A percentile compares a stretch with the other conserved stretches of the same genome.
These are phyloP conservation scores for Pterobdella sp. DNA, from an alignment of 2,888 invertebrate species.

Conservation along the genomic window DNA sequence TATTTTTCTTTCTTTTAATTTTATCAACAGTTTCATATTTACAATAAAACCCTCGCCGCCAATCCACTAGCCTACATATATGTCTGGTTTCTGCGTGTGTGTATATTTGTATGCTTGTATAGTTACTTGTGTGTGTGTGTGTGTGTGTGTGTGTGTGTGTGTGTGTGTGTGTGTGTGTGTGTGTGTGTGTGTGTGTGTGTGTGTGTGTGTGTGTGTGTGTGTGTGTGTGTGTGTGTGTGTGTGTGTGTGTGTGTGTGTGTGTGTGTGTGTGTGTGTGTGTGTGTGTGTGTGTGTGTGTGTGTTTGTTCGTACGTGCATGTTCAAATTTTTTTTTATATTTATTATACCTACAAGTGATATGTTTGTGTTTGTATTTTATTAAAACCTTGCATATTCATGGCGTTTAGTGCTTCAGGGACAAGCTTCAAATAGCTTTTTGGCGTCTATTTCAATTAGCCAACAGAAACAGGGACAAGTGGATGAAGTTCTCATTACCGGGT, in stretches of 20 bases:
- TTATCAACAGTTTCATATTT: too few relatives aligned
- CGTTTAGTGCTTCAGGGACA: too few relatives aligned
- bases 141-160: conserved; percentile 8
- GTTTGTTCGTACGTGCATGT: conserved; percentile 6
- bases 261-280: conserved; percentile 23
- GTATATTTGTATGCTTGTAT: conserved; percentile 7
- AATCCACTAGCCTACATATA: too few relatives aligned
- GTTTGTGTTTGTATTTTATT: neutral
- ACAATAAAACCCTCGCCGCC: too few relatives aligned
- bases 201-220: conserved; percentile 18
- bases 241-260: conserved; percentile 18
- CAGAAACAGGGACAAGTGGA: too few relatives aligned
- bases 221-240: neutral
- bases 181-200: conserved; percentile 16
- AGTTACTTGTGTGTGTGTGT: neutral
- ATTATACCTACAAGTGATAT: too few relatives aligned
- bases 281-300: conserved; percentile 16
- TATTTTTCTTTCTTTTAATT: too few relatives aligned
- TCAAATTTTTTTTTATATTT: neutral
- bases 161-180: conserved; percentile 16
- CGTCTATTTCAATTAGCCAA: too few relatives aligned
- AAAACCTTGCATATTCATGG: neutral
- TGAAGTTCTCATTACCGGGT: too few relatives aligned
- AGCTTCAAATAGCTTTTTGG: too few relatives aligned
- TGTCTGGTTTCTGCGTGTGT: too few relatives aligned